These are phyloP conservation scores for Hydrolagus affinis DNA, from an alignment of 2,113 vertebrate genomes.

Conservation along the genomic window DNA sequence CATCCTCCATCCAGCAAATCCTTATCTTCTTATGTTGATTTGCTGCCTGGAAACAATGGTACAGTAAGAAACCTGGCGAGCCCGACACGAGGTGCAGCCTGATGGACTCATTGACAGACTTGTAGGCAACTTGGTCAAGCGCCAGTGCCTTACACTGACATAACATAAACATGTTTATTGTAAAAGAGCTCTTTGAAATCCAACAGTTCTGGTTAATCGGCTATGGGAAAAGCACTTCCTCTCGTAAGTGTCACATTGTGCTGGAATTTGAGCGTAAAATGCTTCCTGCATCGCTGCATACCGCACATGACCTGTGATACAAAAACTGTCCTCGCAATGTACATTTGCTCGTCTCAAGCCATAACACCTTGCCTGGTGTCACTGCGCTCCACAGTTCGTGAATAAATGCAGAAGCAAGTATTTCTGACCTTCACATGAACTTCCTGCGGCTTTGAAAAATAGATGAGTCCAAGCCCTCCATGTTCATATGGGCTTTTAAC, in stretches of 20 bases:
- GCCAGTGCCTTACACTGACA: not conserved
- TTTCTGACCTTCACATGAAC: not conserved
- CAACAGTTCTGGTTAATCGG: not conserved
- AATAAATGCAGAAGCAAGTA: not conserved
- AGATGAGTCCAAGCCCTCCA: not conserved
- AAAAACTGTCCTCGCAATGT: not conserved
- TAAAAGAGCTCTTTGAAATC: not conserved
- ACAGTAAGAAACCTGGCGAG: slow-evolving; percentile 1
- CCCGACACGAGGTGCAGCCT: not conserved
- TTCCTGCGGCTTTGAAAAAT: not conserved
- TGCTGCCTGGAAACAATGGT: not conserved
- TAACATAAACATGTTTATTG: slow-evolving; percentile 19
- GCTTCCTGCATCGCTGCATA: not conserved
- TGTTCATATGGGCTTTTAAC: not conserved
- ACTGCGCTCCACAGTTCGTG: too few species aligned
- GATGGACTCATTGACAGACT: not conserved
- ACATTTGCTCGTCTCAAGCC: not conserved
- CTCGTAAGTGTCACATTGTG: not conserved
- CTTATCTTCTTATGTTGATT: not conserved
- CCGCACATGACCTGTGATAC: not conserved
- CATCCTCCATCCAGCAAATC: too few species aligned
- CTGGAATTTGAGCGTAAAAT: not conserved
- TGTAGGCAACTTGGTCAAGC: slow-evolving; percentile 9
- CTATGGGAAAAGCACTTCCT: slow-evolving; percentile 8
- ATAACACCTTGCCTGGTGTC: not conserved